Evolutionary conservation across 2,888 invertebrate genomes (phyloP), one percentile per base, ranked within the genome.

Genomic region (Tetragonisca angustula): DNA sequence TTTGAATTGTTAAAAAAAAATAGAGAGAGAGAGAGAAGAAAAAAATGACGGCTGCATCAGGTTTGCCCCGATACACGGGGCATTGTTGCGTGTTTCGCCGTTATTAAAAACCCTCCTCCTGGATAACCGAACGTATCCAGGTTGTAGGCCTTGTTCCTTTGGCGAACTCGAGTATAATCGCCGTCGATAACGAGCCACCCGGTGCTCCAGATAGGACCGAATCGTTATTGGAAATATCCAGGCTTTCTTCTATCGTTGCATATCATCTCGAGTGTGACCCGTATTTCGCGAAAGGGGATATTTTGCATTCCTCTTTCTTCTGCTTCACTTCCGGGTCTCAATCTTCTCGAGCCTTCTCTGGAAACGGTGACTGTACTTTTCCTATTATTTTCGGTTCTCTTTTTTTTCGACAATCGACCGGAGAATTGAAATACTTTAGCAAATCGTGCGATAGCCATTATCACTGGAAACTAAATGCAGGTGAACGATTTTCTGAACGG

Each of bases 221-320:
- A 72, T 85, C 80, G 83, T 83, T 85, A 85, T 85, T 75, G 85
- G 85, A 81, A 85, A 84, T 80, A 84, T 84, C 68, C 54, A 74
- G 32, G 43, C 52, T 70, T 64, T 43, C 56, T 68, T 24, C 49
- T 52, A 52, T 54, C 73, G 65, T 71, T 74, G 76, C 71, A 74
- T 81, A 72, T 56, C 24, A 62, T 62, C 67, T 68, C 50, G 67
- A 75, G 68, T 62, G 43, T 78, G 81, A 84, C 81, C 81, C 61
- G 84, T 71, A 80, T 83, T 62, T 56, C 56, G 69, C 54, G 52
- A 21, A 54, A 54, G 49, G 11, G 27, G 64, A n/a, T 49, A 56
- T 15, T 49, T 13, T 32, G 56, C 36, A 32, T n/a, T 17, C 15
- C 27, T 24, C 15, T 56, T 56, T 17, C n/a, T 68, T 62, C 32